Conservation (phyloP, 1,140 invertebrate species). For the Caerostris extrusa region DNA sequence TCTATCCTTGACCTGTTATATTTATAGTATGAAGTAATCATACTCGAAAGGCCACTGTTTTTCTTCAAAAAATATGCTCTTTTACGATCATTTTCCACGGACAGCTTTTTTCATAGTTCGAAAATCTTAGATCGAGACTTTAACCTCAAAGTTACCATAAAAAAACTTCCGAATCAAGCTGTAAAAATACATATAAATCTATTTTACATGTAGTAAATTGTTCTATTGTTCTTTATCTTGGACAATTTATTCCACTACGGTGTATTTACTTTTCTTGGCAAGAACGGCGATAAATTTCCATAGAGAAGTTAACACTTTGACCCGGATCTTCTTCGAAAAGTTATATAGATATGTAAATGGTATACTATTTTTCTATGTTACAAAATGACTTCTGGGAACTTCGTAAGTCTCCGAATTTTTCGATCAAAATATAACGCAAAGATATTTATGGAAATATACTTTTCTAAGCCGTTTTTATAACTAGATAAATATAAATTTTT, state of each 20-base stretch:
- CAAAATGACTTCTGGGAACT: background rate
- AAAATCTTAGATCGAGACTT: background rate
- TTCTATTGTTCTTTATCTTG: background rate
- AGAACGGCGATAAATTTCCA: background rate
- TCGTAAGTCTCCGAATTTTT: background rate
- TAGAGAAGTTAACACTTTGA: background rate
- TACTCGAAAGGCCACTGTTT: background rate
- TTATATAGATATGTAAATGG: background rate
- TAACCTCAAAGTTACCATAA: background rate
- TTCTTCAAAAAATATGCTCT: background rate
- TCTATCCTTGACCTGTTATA: background rate
- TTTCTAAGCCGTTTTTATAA: background rate
- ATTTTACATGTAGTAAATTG: background rate
- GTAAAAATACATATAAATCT: background rate
- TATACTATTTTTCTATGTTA: background rate
- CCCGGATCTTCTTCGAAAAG: constrained; percentile 30
- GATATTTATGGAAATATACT: background rate
- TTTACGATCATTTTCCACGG: background rate
- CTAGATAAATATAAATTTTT: background rate
- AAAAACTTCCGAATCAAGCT: background rate
- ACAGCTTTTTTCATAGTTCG: background rate
- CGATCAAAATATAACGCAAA: background rate
- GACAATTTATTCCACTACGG: background rate
- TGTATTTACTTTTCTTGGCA: background rate
- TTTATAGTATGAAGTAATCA: background rate